These are phyloP conservation scores for Bursaphelenchus okinawaensis DNA, from an alignment of 2,888 invertebrate genomes.

Conservation along the genomic window DNA sequence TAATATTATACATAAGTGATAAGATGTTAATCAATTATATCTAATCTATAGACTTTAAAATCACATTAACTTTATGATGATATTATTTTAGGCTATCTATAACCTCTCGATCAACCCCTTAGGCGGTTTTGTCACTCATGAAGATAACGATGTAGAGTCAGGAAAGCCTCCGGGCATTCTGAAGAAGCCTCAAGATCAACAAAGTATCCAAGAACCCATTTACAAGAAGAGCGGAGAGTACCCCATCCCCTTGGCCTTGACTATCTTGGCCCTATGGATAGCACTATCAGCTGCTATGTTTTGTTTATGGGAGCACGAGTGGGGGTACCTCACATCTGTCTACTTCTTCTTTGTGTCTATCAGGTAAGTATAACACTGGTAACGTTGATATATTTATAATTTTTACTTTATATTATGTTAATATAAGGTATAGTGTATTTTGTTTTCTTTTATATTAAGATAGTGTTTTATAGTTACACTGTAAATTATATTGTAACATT, in stretches of 20 bases:
- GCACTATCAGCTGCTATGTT: constrained; percentile 45
- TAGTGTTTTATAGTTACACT: too few relatives aligned
- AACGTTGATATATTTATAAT: too few relatives aligned
- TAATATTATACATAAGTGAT: too few relatives aligned
- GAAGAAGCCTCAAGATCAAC: constrained; percentile 19
- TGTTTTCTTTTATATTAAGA: too few relatives aligned
- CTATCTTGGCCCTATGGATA: constrained; percentile 52
- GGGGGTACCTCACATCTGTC: constrained; percentile 42
- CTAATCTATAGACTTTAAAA: neutral
- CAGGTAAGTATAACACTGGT: too few relatives aligned
- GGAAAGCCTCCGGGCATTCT: constrained; percentile 3
- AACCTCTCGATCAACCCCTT: constrained; percentile 3
- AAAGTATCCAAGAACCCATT: constrained; percentile 23
- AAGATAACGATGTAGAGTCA: neutral
- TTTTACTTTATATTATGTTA: too few relatives aligned
- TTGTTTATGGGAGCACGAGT: constrained; percentile 45
- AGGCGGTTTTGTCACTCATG: neutral
- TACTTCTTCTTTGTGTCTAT: constrained; percentile 57
- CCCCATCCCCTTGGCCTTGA: constrained; percentile 51
- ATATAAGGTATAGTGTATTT: too few relatives aligned
- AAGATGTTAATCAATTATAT: too few relatives aligned
- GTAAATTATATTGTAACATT: too few relatives aligned
- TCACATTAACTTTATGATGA: too few relatives aligned
- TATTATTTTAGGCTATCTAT: constrained; percentile 12
- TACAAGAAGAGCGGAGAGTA: constrained; percentile 31